Percentiles rank a stretch among this genome's conserved stretches.
These are phyloP conservation scores for Enteromius trimaculatus DNA, from an alignment of 2,797 vertebrate species.

Conservation along the genomic window DNA sequence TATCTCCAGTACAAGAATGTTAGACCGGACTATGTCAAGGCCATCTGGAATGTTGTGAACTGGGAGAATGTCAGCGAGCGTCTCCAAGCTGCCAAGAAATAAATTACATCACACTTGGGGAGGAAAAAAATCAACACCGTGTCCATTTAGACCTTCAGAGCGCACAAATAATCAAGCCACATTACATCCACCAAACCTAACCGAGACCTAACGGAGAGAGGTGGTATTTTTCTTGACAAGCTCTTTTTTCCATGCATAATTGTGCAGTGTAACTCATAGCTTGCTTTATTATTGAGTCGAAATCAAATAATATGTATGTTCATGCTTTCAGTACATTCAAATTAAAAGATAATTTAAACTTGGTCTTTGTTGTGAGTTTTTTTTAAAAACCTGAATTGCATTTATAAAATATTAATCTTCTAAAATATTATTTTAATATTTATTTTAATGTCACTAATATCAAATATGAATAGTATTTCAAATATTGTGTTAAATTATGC, in stretches of 20 bases:
- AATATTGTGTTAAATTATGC: neutral
- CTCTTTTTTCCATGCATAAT: neutral
- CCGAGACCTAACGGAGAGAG: neutral
- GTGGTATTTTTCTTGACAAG: neutral
- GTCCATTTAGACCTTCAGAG: slow-evolving; percentile 10
- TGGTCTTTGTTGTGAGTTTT: slow-evolving; percentile 1
- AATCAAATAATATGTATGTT: neutral
- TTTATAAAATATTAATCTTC: neutral
- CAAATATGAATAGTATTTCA: neutral
- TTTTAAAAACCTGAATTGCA: neutral
- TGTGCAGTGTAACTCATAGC: neutral
- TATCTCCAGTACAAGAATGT: slow-evolving; percentile 99
- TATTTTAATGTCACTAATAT: neutral
- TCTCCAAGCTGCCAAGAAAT: slow-evolving; percentile 85
- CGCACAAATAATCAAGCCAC: slow-evolving; percentile 12
- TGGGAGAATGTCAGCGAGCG: slow-evolving; percentile 94
- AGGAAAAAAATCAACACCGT: neutral
- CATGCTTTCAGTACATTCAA: slow-evolving; percentile 41
- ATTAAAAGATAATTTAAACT: slow-evolving; percentile 57
- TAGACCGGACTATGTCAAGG: slow-evolving; percentile 95
- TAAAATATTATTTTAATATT: neutral
- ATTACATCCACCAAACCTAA: slow-evolving; percentile 4
- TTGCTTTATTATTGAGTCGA: neutral
- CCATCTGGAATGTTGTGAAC: slow-evolving; percentile 96
- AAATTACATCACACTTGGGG: slow-evolving; percentile 46